Percentiles rank a stretch among this genome's conserved stretches.
phyloP scores from a whole-genome alignment of 1,140 invertebrate species.

The Lucilia sericata region DNA sequence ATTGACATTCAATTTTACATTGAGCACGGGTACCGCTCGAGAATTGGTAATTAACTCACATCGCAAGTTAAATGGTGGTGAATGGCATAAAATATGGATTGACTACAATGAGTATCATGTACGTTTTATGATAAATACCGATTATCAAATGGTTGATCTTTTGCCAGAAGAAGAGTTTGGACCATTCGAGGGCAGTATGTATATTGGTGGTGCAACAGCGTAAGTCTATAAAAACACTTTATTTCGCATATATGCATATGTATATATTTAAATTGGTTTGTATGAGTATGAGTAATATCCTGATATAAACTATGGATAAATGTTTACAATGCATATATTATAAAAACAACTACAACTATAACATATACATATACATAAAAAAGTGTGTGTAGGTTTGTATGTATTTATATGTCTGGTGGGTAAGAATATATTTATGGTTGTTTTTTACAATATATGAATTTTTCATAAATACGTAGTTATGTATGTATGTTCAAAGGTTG shows the following conservation, averaged over 20 bases:
- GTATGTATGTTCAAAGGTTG: not conserved
- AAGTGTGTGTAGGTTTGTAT: too few relatives aligned
- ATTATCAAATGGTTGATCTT: conserved; percentile 88
- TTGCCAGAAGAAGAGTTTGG: conserved; percentile 88
- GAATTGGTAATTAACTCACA: conserved; percentile 85
- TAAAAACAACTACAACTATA: too few relatives aligned
- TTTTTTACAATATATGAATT: too few relatives aligned
- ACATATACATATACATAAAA: too few relatives aligned
- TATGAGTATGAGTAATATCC: not conserved
- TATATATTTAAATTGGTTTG: too few relatives aligned
- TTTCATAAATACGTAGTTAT: too few relatives aligned
- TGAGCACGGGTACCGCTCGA: conserved; percentile 84
- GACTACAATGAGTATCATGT: conserved; percentile 94
- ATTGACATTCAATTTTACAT: conserved; percentile 89
- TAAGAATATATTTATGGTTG: too few relatives aligned
- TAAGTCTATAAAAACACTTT: conserved; percentile 69
- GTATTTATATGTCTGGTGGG: too few relatives aligned
- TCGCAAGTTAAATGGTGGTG: conserved; percentile 86
- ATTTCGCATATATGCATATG: too few relatives aligned
- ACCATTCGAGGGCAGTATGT: conserved; percentile 92
- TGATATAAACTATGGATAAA: not conserved
- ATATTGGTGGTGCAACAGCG: conserved; percentile 90
- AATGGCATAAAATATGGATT: conserved; percentile 96
- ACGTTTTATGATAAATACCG: conserved; percentile 91
- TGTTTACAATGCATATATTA: not conserved